These are phyloP conservation scores for Hemibagrus wyckioides DNA, from an alignment of 2,113 vertebrate genomes.

Conservation along the genomic window DNA sequence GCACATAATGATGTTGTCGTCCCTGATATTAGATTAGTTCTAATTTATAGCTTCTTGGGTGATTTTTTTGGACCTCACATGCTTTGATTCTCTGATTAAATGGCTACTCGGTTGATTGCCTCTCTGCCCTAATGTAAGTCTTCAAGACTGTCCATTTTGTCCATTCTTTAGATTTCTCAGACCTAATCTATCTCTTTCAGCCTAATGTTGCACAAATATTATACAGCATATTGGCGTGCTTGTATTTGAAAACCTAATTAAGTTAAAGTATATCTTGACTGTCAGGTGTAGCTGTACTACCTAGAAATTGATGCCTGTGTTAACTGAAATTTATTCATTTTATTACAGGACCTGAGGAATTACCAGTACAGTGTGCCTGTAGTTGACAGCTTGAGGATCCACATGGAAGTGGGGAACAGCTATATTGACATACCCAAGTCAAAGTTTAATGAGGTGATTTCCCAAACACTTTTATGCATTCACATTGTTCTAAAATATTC, in stretches of 20 bases:
- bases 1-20: not conserved
- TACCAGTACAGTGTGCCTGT: conserved; percentile 89
- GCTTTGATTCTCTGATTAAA: not conserved
- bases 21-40: not conserved
- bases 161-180: not conserved
- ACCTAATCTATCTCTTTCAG: not conserved
- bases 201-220: not conserved
- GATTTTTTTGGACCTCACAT: not conserved
- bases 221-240: not conserved
- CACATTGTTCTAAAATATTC: not conserved
- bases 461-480: not conserved
- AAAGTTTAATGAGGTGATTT: conserved; percentile 83
- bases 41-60: not conserved
- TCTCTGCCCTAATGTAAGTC: not conserved
- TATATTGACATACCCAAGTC: conserved; percentile 89
- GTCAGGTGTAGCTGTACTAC: not conserved
- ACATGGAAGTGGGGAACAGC: conserved; percentile 94
- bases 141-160: not conserved
- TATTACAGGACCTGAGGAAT: conserved; percentile 87
- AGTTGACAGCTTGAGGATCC: conserved; percentile 85
- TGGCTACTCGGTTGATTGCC: not conserved
- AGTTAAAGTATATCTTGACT: not conserved
- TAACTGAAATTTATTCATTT: not conserved
- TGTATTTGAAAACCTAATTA: not conserved
- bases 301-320: not conserved